phyloP scores from a whole-genome alignment of 1,140 invertebrate genomes.

The Temnothorax longispinosus region DNA sequence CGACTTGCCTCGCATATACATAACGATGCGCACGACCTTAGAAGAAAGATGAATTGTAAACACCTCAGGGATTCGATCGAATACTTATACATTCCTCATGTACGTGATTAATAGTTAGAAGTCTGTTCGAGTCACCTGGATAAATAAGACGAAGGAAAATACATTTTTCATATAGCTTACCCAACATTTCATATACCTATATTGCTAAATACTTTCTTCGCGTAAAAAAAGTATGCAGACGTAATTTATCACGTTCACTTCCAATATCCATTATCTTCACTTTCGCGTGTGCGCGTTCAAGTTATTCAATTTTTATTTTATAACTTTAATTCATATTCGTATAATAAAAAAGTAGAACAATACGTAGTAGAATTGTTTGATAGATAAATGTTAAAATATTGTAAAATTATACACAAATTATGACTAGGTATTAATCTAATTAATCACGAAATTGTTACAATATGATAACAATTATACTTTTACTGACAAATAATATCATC shows the following conservation, averaged over 20 bases:
- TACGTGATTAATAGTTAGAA: conserved; percentile 17
- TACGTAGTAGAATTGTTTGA: background rate
- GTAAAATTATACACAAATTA: background rate
- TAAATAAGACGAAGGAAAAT: background rate
- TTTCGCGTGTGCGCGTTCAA: background rate
- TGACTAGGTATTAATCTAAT: background rate
- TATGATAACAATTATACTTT: background rate
- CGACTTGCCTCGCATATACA: background rate
- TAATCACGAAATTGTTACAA: background rate
- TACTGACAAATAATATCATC: background rate
- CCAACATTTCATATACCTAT: background rate
- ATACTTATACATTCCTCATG: background rate
- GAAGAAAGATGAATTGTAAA: background rate
- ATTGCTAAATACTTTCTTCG: background rate
- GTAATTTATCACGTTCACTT: conserved; percentile 22
- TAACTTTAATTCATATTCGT: background rate
- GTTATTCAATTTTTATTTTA: background rate
- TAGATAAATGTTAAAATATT: background rate
- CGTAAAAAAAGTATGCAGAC: background rate
- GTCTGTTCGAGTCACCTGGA: background rate
- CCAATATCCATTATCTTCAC: background rate
- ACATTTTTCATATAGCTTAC: background rate
- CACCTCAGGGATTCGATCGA: background rate
- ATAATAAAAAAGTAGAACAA: background rate
- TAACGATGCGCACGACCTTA: conserved; percentile 36